Base-by-base conservation (phyloP, 2,888 invertebrate genomes). In the Orthosia gothica region DNA sequence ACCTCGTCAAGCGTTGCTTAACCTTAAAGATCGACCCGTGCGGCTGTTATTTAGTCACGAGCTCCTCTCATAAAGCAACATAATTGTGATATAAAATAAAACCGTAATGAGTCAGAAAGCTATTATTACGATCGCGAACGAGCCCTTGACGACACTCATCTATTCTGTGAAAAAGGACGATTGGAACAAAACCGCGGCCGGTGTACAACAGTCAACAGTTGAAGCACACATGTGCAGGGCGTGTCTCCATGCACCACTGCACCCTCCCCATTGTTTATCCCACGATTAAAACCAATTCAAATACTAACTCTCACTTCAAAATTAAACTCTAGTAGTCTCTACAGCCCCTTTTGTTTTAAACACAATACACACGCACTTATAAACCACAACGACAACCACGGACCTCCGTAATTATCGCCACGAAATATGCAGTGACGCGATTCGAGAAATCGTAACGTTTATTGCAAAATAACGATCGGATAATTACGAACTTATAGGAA, bases 241-340 rank as follows among this genome's bases (percentile, higher is more conserved):
- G 95, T 94, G 94, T 92, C 93, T 89, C 82, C 88, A 78, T 89
- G 93, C 94, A 87, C 93, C 90, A 92, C 84, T 93, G 94, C 93
- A 88, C 92, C 91, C 94, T 89, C 92, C 92, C 94, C 87, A 95
- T 96, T 96, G 95, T 96, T 96, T 96, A 96, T 96, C 95, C 95
- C 95, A 95, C 96, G 96, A 96, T 96, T 96, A 96, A 94, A 94
- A 94, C 93, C 94, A 95, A 95, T 95, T 96, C 95, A 95, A 95
- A 95, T 92, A 95, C 96, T 96, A 96, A 96, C 95, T 94, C 95
- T 93, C 94, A 93, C 96, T 96, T 94, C 86, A 95, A 96, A 96
- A 96, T 96, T 96, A 95, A 96, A 93, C 95, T 95, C 89, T 92
- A 96, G 95, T 94, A 93, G 82, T 81, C 85, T 69, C 61, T 47